Base-by-base conservation (phyloP, 1,140 invertebrate species). In the Subanguina moxae region DNA sequence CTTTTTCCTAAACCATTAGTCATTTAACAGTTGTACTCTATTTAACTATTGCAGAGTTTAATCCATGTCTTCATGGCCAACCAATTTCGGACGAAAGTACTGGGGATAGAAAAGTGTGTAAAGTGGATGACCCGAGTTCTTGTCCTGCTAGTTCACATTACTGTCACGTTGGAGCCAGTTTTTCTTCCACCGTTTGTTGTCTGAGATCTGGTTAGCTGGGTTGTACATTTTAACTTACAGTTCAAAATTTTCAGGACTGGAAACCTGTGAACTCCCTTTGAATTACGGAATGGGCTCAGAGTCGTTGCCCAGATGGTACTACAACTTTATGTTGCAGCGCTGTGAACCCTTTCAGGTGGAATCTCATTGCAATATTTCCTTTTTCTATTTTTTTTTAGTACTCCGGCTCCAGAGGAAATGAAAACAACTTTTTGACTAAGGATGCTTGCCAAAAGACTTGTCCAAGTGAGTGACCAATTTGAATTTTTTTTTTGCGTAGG, bases 391-490 rank as follows among this genome's bases (percentile, higher is more conserved):
- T 38, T 11, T 3, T 38, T 48, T 27, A 45, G 17, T 74, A 68
- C 42, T 43, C 70, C 9, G 79, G 79, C 62, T 67, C 62, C 56
- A 71, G 62, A 52, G 79, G 78, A 65, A 92, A 92, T 80, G 85
- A 86, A 48, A 92, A 92, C 79, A 91, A 91, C 80, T 95, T 92
- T 87, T 87, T 87, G 82, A 94, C 93, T 83, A 71, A 73, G 67
- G 48, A 65, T n/a, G 32, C 42, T 25, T 75, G 73, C 27, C 45
- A 76, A 46, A 57, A 77, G n/a, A 61, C 57, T 1, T 78, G 77
- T 61, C 77, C 77, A 13, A 75, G 74, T 76, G 30, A 57, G 69
- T 56, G 21, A 56, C 17, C 3, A 38, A 23, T 7, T 70, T 8
- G 13, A 28, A 62, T 62, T 38, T n/a, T n/a, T n/a, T n/a, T n/a